A percentile compares a stretch with the other conserved stretches of the same genome.
These are phyloP conservation scores for Ceuthmochares aereus DNA, from an alignment of 2,113 vertebrate species.

Conservation along the genomic window DNA sequence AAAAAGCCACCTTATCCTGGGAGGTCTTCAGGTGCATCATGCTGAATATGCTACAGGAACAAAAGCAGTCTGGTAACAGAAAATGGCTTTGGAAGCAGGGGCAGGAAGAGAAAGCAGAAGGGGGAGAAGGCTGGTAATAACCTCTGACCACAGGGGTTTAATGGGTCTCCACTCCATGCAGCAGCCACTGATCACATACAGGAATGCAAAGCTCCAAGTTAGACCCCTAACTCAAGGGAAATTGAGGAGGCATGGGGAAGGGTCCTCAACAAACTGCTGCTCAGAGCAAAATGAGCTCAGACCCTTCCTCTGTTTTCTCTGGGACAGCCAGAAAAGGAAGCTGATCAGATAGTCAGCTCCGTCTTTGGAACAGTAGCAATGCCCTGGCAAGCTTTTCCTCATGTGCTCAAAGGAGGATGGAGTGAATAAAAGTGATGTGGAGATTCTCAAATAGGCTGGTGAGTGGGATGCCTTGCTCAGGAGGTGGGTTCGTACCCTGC, in stretches of 20 bases:
- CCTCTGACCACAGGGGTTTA: background rate
- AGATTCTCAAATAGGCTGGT: background rate
- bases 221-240: background rate
- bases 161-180: accelerated
- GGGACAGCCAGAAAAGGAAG: background rate
- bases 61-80: background rate
- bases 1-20: background rate
- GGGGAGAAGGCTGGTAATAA: background rate
- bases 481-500: background rate
- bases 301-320: background rate
- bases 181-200: accelerated
- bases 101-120: background rate
- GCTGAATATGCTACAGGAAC: background rate
- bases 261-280: background rate
- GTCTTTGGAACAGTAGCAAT: background rate
- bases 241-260: background rate
- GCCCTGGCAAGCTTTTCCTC: background rate
- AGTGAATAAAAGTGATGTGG: background rate
- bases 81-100: background rate
- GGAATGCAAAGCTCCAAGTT: background rate
- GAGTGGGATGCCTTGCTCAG: background rate
- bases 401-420: accelerated
- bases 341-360: background rate
- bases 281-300: background rate
- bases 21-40: background rate